These are phyloP conservation scores for Brachynemurus nebulosus DNA, from an alignment of 2,888 invertebrate species.

Conservation along the genomic window DNA sequence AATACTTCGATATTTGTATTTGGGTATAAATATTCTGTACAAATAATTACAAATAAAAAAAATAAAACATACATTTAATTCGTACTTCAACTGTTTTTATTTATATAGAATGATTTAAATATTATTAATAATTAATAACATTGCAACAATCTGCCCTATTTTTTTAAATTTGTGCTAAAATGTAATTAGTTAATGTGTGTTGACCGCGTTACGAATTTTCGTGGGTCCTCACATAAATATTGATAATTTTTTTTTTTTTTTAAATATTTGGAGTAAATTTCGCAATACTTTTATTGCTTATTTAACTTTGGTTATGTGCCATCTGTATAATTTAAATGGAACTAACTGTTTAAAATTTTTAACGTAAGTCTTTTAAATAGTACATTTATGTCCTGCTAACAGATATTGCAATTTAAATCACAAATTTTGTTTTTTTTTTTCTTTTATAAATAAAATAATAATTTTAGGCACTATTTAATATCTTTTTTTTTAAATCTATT, in stretches of 20 bases:
- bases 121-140: slow-evolving; percentile 5
- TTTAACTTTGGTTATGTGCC: neutral
- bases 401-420: slow-evolving; percentile 6
- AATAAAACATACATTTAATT: neutral
- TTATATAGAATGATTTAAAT: slow-evolving; percentile 2
- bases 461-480: slow-evolving; percentile 6
- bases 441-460: slow-evolving; percentile 3
- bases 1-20: no score
- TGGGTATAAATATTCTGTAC: slow-evolving; percentile 6
- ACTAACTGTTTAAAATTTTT: no score
- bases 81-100: slow-evolving; percentile 2
- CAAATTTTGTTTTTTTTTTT: neutral
- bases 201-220: neutral
- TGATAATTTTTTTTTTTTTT: neutral
- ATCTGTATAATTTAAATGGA: no score
- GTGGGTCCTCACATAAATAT: neutral
- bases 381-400: neutral
- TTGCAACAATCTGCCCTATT: slow-evolving; percentile 6
- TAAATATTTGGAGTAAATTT: neutral
- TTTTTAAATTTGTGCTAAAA: slow-evolving; percentile 5
- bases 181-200: slow-evolving; percentile 1
- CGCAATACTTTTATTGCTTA: slow-evolving; percentile 1
- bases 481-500: neutral
- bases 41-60: neutral
- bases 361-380: no score